Evolutionary conservation across 2,888 invertebrate genomes (phyloP), one percentile per base, ranked within the genome.

Genomic region (Cephus sareptanus): DNA sequence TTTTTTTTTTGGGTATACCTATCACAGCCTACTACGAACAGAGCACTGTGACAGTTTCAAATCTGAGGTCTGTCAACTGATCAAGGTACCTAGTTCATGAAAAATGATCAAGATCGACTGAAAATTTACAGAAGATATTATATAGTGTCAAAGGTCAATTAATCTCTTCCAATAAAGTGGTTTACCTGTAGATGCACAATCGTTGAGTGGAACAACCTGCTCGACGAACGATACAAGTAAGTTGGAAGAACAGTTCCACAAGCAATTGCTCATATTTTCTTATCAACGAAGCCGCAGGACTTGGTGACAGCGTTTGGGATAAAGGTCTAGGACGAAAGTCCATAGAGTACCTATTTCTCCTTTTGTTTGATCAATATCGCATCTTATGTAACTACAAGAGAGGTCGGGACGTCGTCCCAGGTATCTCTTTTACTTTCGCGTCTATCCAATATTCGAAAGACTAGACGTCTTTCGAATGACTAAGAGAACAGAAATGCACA

Each of bases 311-410:
- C 23, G 80, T 79, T 74, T 73, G 75, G 75, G 79, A 80, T 79
- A 74, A 56, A 80, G 74, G 77, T 80, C 74, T 69, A 69, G 68
- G 74, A 80, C 79, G 56, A 81, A 31, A 79, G 35, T 77, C 69
- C 34, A 71, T 71, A 3, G 31, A 71, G 31, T 81, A 82, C 79
- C 81, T 84, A 85, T 86, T 83, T 85, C 83, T 86, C 81, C 83
- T 81, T 87, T 79, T 87, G 89, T 90, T 90, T 89, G 89, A 90
- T 90, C 90, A 88, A 90, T 89, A 89, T 77, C 76, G 75, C 73
- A 81, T 82, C 76, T 81, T 79, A 76, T 74, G 68, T 79, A 80
- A 81, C 81, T 75, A 40, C 34, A 76, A 76, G 23, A 56, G 23
- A 56, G 9, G 56, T 56, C 56, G 56, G 56, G 56, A 56, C 56